Evolutionary conservation across 1,140 invertebrate species (phyloP).

Genomic region (Nebria ingens): DNA sequence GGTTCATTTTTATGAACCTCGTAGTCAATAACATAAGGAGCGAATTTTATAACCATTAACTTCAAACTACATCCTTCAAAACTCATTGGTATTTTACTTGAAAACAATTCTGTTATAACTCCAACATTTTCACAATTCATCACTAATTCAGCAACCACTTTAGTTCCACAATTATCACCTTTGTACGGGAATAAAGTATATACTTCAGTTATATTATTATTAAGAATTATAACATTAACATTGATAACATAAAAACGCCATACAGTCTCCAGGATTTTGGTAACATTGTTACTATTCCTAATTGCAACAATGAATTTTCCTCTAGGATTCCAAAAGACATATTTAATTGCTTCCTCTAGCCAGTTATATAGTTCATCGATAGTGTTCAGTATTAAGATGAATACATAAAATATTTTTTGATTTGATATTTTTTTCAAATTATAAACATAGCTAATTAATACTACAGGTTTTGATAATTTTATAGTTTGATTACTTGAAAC

Average conservation of each 20-base stretch:
- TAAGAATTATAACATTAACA: not conserved
- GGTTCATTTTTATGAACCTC: not conserved
- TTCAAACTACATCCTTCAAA: not conserved
- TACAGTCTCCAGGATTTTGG: not conserved
- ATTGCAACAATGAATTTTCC: not conserved
- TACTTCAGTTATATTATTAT: not conserved
- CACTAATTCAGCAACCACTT: not conserved
- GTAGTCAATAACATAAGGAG: not conserved
- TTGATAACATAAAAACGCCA: not conserved
- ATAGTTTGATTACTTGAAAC: no score
- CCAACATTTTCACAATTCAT: not conserved
- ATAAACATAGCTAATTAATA: no score
- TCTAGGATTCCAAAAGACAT: not conserved
- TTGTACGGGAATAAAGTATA: not conserved
- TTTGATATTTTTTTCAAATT: no score
- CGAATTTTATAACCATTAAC: not conserved
- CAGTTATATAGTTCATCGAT: no score
- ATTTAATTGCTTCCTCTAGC: no score
- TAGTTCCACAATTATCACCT: not conserved
- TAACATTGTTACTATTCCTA: not conserved
- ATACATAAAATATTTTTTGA: no score
- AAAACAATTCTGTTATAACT: not conserved
- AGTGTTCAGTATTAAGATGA: no score
- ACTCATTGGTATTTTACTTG: not conserved
- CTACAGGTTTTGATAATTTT: no score